Percentiles rank a stretch among this genome's conserved stretches.
Conservation (phyloP, 2,797 vertebrate genomes). For the Coccyzus lansbergi region DNA sequence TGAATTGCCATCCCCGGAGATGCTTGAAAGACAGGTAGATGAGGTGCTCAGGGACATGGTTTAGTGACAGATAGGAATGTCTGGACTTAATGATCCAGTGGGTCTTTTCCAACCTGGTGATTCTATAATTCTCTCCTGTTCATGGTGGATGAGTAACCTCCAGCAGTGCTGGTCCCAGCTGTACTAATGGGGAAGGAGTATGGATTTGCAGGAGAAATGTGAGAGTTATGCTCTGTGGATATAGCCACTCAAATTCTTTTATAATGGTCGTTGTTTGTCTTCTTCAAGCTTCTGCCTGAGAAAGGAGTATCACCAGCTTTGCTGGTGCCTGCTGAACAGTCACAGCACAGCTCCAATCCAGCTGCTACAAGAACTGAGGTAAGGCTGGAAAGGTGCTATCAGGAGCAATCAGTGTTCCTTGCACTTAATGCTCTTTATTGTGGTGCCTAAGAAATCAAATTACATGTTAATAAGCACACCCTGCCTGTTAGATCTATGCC, state of each 20-base stretch:
- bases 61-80: no score
- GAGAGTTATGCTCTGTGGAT: not conserved
- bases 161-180: not conserved
- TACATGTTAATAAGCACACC: conserved; percentile 1
- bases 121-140: no score
- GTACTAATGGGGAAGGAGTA: rapidly evolving
- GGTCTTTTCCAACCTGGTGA: no score
- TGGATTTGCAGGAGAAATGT: not conserved
- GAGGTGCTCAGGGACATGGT: no score
- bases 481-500: not conserved
- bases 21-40: no score
- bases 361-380: not conserved
- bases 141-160: rapidly evolving
- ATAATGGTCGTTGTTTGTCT: not conserved
- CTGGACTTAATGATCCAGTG: no score
- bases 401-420: not conserved
- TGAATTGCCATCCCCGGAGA: no score
- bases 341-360: not conserved
- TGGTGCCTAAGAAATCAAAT: not conserved
- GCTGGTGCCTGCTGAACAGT: not conserved
- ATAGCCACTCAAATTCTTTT: not conserved
- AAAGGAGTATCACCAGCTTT: not conserved
- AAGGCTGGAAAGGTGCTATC: not conserved
- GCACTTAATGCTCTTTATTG: conserved; percentile 3
- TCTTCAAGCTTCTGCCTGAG: no score